Conservation (phyloP, 2,113 vertebrate genomes). For the Prionailurus viverrinus region DNA sequence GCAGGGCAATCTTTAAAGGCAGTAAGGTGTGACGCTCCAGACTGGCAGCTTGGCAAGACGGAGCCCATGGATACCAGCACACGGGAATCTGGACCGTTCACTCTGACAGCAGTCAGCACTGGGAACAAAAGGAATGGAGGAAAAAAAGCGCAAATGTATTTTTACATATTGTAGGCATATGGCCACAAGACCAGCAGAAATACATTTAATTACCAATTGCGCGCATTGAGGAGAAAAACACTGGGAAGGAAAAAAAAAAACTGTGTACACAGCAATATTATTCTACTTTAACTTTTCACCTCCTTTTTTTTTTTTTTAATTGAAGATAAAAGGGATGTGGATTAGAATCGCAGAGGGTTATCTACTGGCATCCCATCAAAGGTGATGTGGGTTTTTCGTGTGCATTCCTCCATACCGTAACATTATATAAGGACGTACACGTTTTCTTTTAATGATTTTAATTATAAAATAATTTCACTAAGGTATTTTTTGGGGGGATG, state of each 20-base stretch:
- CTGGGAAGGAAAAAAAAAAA: slow-evolving; percentile 61
- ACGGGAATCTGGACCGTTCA: slow-evolving; percentile 92
- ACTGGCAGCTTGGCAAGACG: slow-evolving; percentile 98
- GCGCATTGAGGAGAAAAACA: slow-evolving; percentile 79
- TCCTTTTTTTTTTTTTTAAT: slow-evolving; percentile 70
- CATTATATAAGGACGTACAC: neutral
- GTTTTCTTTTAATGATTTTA: slow-evolving; percentile 52
- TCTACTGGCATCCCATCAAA: slow-evolving; percentile 38
- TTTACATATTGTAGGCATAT: slow-evolving; percentile 91
- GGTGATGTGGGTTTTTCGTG: slow-evolving; percentile 26
- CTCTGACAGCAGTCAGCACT: slow-evolving; percentile 89
- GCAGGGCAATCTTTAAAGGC: slow-evolving; percentile 99
- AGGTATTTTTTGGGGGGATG: neutral
- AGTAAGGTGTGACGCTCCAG: slow-evolving; percentile 99
- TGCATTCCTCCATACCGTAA: neutral
- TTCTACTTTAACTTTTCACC: slow-evolving; percentile 79
- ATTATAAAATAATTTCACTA: slow-evolving; percentile 36
- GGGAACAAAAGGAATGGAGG: slow-evolving; percentile 88
- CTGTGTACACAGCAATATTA: slow-evolving; percentile 81
- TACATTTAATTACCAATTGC: slow-evolving; percentile 90
- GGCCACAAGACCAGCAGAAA: slow-evolving; percentile 89
- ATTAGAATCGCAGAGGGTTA: slow-evolving; percentile 66
- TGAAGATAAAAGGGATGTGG: slow-evolving; percentile 65
- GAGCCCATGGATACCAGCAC: slow-evolving; percentile 96
- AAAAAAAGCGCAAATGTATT: slow-evolving; percentile 86